Evolutionary conservation across 1,140 invertebrate genomes (phyloP).

Genomic region (Drosophila novamexicana): DNA sequence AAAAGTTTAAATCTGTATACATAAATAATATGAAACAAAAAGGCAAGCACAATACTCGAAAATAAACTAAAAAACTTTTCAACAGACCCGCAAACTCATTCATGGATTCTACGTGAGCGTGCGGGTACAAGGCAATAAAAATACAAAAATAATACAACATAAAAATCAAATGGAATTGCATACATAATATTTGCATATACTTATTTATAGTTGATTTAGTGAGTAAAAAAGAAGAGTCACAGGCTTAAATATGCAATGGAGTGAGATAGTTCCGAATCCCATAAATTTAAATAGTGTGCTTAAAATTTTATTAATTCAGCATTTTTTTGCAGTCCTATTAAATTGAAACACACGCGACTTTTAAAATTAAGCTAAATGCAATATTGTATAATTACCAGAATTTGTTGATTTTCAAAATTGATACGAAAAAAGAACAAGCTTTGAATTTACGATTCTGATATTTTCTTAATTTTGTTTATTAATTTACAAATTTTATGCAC

Average conservation of each 20-base stretch:
- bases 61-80: conserved; percentile 40
- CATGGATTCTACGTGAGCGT: conserved; percentile 26
- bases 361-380: neutral
- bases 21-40: conserved; percentile 74
- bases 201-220: conserved; percentile 35
- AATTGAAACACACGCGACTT: neutral
- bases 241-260: conserved; percentile 1
- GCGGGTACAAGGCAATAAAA: conserved; percentile 17
- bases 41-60: conserved; percentile 39
- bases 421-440: neutral
- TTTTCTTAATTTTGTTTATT: conserved; percentile 10
- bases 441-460: conserved; percentile 26
- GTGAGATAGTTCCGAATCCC: conserved; percentile 1
- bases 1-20: conserved; percentile 61
- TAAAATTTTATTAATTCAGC: conserved; percentile 10
- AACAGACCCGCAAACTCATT: conserved; percentile 33
- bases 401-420: conserved; percentile 1
- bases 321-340: neutral
- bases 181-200: conserved; percentile 43
- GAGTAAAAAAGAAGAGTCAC: conserved; percentile 12
- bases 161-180: conserved; percentile 36
- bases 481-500: conserved; percentile 1
- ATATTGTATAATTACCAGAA: neutral
- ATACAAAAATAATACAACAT: conserved; percentile 19
- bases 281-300: conserved; percentile 21